Evolutionary conservation across 2,888 invertebrate species (phyloP).

Genomic region (Dyspetes luteomarginatus): DNA sequence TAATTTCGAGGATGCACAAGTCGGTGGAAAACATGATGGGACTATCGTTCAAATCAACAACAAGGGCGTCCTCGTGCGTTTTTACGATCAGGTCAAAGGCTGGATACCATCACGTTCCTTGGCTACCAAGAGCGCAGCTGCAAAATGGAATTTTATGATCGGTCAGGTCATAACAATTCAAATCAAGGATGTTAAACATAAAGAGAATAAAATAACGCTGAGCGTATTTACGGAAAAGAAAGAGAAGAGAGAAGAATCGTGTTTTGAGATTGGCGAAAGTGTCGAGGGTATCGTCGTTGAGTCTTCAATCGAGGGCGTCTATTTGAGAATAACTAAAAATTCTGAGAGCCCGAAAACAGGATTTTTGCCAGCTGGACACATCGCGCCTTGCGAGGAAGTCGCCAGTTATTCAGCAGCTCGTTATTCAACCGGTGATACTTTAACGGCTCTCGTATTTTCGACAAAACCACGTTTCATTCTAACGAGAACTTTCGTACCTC

Average conservation of each 20-base stretch:
- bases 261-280: constrained; percentile 72
- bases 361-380: constrained; percentile 79
- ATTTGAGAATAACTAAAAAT: constrained; percentile 70
- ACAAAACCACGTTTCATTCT: constrained; percentile 74
- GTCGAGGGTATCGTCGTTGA: constrained; percentile 77
- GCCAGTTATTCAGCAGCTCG: constrained; percentile 74
- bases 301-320: constrained; percentile 74
- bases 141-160: constrained; percentile 84
- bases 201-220: constrained; percentile 66
- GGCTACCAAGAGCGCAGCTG: constrained; percentile 77
- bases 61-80: constrained; percentile 85
- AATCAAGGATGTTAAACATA: constrained; percentile 68
- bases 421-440: constrained; percentile 72
- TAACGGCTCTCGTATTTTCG: constrained; percentile 77
- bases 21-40: constrained; percentile 85
- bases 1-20: constrained; percentile 84
- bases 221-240: constrained; percentile 45
- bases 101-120: constrained; percentile 83
- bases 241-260: constrained; percentile 8
- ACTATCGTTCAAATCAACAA: constrained; percentile 84
- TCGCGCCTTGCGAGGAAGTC: constrained; percentile 77
- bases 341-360: constrained; percentile 64
- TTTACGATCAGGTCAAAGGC: constrained; percentile 86
- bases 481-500: constrained; percentile 73
- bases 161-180: constrained; percentile 85